Percentiles rank a stretch among this genome's conserved stretches.
These are phyloP conservation scores for Pyrgus malvae DNA, from an alignment of 2,888 invertebrate genomes.

Conservation along the genomic window DNA sequence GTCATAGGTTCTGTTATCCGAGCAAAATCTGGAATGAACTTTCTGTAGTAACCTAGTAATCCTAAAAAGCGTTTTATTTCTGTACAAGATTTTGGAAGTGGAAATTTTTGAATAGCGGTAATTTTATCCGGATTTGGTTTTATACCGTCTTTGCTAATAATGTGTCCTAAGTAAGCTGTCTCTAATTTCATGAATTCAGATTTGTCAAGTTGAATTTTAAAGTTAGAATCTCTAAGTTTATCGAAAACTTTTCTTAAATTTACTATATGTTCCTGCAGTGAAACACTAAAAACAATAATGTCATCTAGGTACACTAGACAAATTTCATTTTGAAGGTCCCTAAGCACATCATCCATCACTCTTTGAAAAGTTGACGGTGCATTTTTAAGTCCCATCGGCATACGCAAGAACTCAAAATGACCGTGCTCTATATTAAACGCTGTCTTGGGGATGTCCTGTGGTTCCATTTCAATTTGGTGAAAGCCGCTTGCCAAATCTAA, in stretches of 20 bases:
- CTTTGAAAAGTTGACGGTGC: conserved; percentile 29
- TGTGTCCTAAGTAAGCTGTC: neutral
- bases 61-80: conserved; percentile 13
- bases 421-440: conserved; percentile 29
- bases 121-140: conserved; percentile 6
- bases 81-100: neutral
- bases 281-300: too few species aligned
- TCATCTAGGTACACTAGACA: neutral
- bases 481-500: conserved; percentile 30
- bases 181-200: conserved; percentile 9
- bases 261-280: neutral
- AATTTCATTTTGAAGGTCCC: conserved; percentile 9
- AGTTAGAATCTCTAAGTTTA: neutral
- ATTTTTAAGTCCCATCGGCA: conserved; percentile 29
- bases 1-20: neutral
- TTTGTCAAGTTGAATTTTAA: conserved; percentile 3
- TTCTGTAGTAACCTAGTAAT: too few species aligned
- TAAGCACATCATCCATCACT: conserved; percentile 38
- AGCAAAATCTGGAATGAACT: too few species aligned
- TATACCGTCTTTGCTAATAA: neutral
- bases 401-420: too few species aligned
- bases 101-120: conserved; percentile 1
- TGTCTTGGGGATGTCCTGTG: conserved; percentile 20
- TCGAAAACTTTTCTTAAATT: conserved; percentile 9
- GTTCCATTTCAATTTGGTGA: conserved; percentile 30